phyloP scores from a whole-genome alignment of 2,113 vertebrate genomes.

The Myxocyprinus asiaticus region DNA sequence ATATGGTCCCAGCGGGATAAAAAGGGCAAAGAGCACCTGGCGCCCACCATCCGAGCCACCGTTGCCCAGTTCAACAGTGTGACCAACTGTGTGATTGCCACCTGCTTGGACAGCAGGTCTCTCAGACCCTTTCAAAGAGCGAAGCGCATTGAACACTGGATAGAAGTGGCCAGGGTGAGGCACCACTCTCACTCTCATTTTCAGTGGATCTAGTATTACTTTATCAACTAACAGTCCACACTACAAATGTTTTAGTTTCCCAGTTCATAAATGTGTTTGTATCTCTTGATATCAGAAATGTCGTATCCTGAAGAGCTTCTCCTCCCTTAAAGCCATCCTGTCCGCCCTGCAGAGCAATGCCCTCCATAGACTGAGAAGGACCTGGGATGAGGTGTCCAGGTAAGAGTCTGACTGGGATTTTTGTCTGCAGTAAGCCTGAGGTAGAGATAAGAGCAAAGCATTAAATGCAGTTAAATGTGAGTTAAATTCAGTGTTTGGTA shows the following conservation, averaged over 20 bases:
- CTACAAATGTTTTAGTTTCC: neutral
- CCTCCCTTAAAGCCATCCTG: slow-evolving; percentile 92
- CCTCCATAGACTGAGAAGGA: slow-evolving; percentile 90
- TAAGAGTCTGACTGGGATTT: slow-evolving; percentile 9
- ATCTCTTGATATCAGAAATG: slow-evolving; percentile 80
- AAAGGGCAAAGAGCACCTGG: slow-evolving; percentile 96
- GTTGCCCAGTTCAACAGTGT: slow-evolving; percentile 96
- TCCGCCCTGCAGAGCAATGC: slow-evolving; percentile 95
- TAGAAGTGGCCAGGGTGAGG: slow-evolving; percentile 95
- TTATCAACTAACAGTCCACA: neutral
- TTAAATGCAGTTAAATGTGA: neutral
- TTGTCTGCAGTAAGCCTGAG: neutral
- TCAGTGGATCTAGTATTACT: too few species aligned
- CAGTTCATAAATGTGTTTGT: neutral
- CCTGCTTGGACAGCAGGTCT: slow-evolving; percentile 85
- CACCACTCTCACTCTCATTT: neutral
- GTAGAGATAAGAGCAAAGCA: neutral
- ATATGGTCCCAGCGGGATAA: slow-evolving; percentile 99
- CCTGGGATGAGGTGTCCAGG: slow-evolving; percentile 94
- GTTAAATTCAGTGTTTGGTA: too few species aligned
- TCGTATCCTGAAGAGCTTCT: slow-evolving; percentile 95
- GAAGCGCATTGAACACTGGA: slow-evolving; percentile 92
- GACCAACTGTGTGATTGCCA: slow-evolving; percentile 96
- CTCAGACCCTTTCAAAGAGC: slow-evolving; percentile 88
- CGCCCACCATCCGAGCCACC: slow-evolving; percentile 91